Conservation (phyloP, 2,113 vertebrate genomes). For the Alouatta palliata region DNA sequence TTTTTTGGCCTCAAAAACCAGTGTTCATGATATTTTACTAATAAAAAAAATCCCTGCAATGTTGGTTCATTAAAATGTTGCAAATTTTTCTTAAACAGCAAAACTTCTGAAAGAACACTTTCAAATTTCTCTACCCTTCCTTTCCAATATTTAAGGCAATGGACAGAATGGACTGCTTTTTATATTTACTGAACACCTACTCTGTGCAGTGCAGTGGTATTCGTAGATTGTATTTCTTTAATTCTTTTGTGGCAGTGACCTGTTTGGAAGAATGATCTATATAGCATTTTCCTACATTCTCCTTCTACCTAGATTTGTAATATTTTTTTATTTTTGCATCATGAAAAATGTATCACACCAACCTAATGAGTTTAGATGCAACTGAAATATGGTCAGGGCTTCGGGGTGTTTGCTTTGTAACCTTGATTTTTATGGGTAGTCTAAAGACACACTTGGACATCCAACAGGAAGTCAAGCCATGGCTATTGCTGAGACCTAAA, state of each 20-base stretch:
- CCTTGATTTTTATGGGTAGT: background rate
- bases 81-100: background rate
- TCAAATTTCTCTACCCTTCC: background rate
- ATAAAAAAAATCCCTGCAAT: background rate
- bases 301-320: background rate
- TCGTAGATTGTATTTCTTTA: background rate
- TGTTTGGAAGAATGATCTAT: background rate
- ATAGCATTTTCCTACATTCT: background rate
- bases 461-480: background rate
- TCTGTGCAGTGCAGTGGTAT: background rate
- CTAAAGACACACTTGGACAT: background rate
- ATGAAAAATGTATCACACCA: background rate
- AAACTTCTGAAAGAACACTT: background rate
- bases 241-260: background rate
- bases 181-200: background rate
- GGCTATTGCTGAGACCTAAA: background rate
- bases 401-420: background rate
- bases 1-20: background rate
- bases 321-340: background rate
- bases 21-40: background rate
- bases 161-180: background rate
- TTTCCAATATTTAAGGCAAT: background rate
- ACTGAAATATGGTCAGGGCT: background rate
- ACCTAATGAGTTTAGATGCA: background rate
- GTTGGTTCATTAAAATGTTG: background rate